A percentile compares a stretch with the other conserved stretches of the same genome.
Conservation (phyloP, 1,140 invertebrate genomes). For the Caenorhabditis inopinata region DNA sequence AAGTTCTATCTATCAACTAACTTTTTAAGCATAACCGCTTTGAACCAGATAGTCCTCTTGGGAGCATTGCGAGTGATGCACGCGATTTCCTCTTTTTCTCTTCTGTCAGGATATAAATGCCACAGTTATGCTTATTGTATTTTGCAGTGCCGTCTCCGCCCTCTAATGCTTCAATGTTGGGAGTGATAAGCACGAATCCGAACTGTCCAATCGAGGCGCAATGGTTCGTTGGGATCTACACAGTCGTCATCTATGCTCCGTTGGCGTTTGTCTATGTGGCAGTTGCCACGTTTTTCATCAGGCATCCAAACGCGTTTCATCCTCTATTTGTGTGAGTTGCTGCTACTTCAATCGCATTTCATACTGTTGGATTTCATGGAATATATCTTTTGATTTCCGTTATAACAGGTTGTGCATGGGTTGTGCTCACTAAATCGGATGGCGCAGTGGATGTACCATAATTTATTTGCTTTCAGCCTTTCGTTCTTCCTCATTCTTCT, state of each 20-base stretch:
- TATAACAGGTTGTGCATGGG: too few species aligned
- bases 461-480: background rate
- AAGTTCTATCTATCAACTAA: too few species aligned
- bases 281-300: background rate
- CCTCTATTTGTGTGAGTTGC: background rate
- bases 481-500: background rate
- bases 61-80: too few species aligned
- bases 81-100: too few species aligned
- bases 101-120: too few species aligned
- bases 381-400: too few species aligned
- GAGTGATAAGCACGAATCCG: background rate
- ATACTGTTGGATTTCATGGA: too few species aligned
- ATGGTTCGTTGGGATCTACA: constrained; percentile 12
- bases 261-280: background rate
- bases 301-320: background rate
- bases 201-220: background rate
- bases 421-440: too few species aligned
- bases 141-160: background rate
- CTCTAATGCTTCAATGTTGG: constrained; percentile 16
- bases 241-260: constrained; percentile 14
- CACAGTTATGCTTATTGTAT: too few species aligned
- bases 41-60: too few species aligned
- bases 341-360: background rate
- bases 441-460: too few species aligned
- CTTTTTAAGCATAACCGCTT: too few species aligned